Evolutionary conservation across 1,140 invertebrate species (phyloP), one percentile per base, ranked within the genome.

Genomic region (Leptoteleia sp.): DNA sequence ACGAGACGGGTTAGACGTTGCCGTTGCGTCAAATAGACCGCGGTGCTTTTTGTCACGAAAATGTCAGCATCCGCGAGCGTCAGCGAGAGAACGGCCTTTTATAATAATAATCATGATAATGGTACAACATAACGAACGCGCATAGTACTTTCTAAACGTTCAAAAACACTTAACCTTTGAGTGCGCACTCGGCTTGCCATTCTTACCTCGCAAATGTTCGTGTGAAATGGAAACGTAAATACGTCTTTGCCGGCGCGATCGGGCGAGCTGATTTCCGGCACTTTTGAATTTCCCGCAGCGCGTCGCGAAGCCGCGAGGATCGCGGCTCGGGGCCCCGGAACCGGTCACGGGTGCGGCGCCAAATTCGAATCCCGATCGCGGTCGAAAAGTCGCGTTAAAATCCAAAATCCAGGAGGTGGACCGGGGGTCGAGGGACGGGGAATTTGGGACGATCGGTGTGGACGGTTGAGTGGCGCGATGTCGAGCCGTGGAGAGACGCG

Each of bases 101-200:
- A 42, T 42, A 67, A 78, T 72, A 71, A 71, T 47, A 38, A 76
- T 65, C 59, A 67, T 71, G 17, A 43, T 57, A 64, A 64, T 77
- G 16, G 57, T 40, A 40, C 52, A 38, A 61, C 42, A 50, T 71
- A 59, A 64, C 25, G 33, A 71, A 62, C 59, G 59, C 59, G 71
- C 45, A 54, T 50, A 43, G 78, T 76, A 80, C 78, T 80, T 80
- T 80, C 78, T 80, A 80, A 76, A 80, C 78, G 72, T 70, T 80
- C 68, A 73, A 80, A 80, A 76, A 76, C 76, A 81, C 76, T 81
- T 81, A 79, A 81, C 80, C 76, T 81, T 81, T 81, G 59, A 79
- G 50, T 76, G 68, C 47, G 45, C 65, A 42, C 64, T 70, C 78
- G 25, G 16, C 25, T n/a, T 70, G 37, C 48, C 42, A 76, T 38